These are phyloP conservation scores for Operophtera brumata DNA, from an alignment of 2,888 invertebrate genomes.

Conservation along the genomic window DNA sequence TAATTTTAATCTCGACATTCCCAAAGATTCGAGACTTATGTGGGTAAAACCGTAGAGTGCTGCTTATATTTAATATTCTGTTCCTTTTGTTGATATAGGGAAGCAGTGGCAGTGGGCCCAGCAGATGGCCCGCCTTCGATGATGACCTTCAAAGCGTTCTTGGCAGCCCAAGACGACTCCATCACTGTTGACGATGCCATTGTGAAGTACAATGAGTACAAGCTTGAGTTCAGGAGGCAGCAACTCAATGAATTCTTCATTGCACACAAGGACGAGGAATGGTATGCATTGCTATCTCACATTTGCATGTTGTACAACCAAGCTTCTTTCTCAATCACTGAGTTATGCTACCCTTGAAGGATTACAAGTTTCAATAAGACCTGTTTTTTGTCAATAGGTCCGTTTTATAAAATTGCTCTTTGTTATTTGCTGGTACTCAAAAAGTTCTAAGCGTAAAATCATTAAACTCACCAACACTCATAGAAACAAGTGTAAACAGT, in stretches of 20 bases:
- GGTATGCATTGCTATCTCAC: slow-evolving; percentile 84
- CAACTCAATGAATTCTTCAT: slow-evolving; percentile 99
- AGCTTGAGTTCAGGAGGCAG: slow-evolving; percentile 96
- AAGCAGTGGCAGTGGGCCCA: slow-evolving; percentile 59
- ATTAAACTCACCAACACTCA: not conserved
- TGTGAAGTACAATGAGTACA: slow-evolving; percentile 98
- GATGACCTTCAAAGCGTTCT: slow-evolving; percentile 98
- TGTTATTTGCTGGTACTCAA: slow-evolving; percentile 64
- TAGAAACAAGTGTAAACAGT: slow-evolving; percentile 14
- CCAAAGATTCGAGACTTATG: no score
- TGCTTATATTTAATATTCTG: no score
- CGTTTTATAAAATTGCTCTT: slow-evolving; percentile 39
- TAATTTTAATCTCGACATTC: no score
- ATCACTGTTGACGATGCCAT: slow-evolving; percentile 98
- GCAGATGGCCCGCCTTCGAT: slow-evolving; percentile 93
- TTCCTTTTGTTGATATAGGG: slow-evolving; percentile 61
- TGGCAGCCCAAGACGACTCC: slow-evolving; percentile 97
- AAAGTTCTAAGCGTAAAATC: slow-evolving; percentile 66
- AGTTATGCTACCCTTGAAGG: not conserved
- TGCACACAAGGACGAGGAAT: slow-evolving; percentile 99
- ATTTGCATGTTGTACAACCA: slow-evolving; percentile 20
- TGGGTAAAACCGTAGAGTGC: no score
- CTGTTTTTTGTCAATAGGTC: slow-evolving; percentile 4
- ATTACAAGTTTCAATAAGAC: not conserved
- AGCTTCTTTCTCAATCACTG: slow-evolving; percentile 15